Evolutionary conservation across 2,888 invertebrate genomes (phyloP), one percentile per base, ranked within the genome.

Genomic region (Eristalis arbustorum): DNA sequence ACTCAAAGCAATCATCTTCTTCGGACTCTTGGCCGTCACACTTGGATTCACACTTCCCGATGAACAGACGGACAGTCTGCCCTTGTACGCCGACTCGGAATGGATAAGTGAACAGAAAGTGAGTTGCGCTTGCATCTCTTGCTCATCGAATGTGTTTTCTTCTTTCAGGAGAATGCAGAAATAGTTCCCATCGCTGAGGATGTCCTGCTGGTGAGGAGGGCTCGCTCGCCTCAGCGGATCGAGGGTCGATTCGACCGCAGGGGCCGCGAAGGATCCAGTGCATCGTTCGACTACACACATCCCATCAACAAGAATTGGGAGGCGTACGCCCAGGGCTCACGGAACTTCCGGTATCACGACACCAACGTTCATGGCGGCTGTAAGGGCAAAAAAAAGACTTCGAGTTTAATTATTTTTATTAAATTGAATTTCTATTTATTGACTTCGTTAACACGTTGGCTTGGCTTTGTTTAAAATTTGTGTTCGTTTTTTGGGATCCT

Each of bases 281-380:
- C 72, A 1, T 25, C 14, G 1, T 1, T 84, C 14, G 57, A 71
- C 14, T 84, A 84, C 23, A 75, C n/a, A 11, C 79, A 80, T 8
- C 83, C 66, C 4, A 56, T 78, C 4, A 63, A 40, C 4, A 64
- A 63, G 10, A 72, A 80, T n/a, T 18, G 67, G 8, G 72, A 76
- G 13, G 66, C 13, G 1, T 72, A 67, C 22, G 79, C 49, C 2
- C 56, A 40, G 42, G 84, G 71, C 23, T 31, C 61, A 0, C 69
- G 75, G 11, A 72, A 84, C 42, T 84, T 84, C 11, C 71, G 31
- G 23, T 37, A 42, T 13, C 75, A 80, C 23, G 84, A 84, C 25
- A 78, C 6, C 64, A 77, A 59, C 42, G 83, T 25, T 14, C 77
- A 77, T 6, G 77, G 28, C 49, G 82, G n/a, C n/a, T n/a, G n/a